A percentile compares a stretch with the other conserved stretches of the same genome.
Conservation (phyloP, 2,797 vertebrate genomes). For the Coregonus sp. region DNA sequence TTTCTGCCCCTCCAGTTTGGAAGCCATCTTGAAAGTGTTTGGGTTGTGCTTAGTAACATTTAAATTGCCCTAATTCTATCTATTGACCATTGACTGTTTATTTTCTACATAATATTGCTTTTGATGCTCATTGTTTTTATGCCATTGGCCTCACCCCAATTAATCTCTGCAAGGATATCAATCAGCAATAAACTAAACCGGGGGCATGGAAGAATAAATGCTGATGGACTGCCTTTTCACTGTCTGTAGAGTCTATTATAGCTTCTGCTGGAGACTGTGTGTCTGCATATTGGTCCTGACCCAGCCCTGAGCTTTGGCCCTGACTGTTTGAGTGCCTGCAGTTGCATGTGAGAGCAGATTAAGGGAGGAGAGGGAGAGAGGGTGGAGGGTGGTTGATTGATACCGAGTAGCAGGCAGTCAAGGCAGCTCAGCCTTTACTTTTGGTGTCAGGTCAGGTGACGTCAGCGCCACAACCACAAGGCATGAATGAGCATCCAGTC, state of each 20-base stretch:
- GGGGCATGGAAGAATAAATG: background rate
- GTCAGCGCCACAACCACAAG: background rate
- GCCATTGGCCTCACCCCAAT: background rate
- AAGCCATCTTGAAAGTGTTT: too few relatives aligned
- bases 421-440: slow-evolving; percentile 38
- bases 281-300: slow-evolving; percentile 30
- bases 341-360: slow-evolving; percentile 36
- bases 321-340: slow-evolving; percentile 36
- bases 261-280: background rate
- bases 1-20: background rate
- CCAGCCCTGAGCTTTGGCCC: slow-evolving; percentile 25
- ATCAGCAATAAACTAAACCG: background rate
- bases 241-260: background rate
- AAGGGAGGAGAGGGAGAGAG: background rate
- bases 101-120: too few relatives aligned
- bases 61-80: background rate
- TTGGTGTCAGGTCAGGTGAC: background rate
- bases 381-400: slow-evolving; percentile 1
- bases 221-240: background rate
- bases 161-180: background rate
- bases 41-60: too few relatives aligned
- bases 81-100: background rate
- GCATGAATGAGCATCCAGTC: too few relatives aligned
- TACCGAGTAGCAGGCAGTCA: slow-evolving; percentile 29
- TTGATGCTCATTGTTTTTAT: too few relatives aligned